Evolutionary conservation across 2,888 invertebrate genomes (phyloP).

Genomic region (Elaeidobius kamerunicus): DNA sequence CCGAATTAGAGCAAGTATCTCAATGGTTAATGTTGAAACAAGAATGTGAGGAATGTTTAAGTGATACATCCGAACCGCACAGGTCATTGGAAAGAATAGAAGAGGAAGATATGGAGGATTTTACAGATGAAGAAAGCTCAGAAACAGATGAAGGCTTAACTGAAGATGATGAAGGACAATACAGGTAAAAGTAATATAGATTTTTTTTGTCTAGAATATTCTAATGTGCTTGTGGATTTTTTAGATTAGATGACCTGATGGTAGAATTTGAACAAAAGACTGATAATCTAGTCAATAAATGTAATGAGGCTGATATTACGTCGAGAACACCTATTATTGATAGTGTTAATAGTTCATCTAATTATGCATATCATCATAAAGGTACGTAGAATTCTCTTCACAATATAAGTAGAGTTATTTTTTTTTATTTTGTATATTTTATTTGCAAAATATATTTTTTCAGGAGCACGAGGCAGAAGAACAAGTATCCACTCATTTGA

Average conservation of each 20-base stretch:
- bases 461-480: conserved; percentile 42
- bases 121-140: conserved; percentile 40
- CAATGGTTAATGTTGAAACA: conserved; percentile 84
- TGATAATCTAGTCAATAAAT: conserved; percentile 60
- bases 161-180: conserved; percentile 61
- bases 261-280: conserved; percentile 68
- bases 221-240: conserved; percentile 1
- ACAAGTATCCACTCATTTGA: conserved; percentile 48
- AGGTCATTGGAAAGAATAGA: conserved; percentile 56
- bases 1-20: conserved; percentile 72
- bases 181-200: no score
- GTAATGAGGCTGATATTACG: conserved; percentile 34
- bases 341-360: conserved; percentile 41
- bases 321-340: conserved; percentile 38
- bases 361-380: conserved; percentile 42
- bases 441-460: conserved; percentile 30
- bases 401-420: neutral
- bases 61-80: conserved; percentile 53
- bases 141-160: conserved; percentile 46
- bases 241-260: conserved; percentile 64
- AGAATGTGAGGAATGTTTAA: conserved; percentile 81
- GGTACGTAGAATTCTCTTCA: conserved; percentile 30
- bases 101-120: conserved; percentile 51
- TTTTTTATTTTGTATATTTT: conserved; percentile 1
- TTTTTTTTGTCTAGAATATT: neutral